phyloP scores from a whole-genome alignment of 2,113 vertebrate species.

The Fukomys damarensis region DNA sequence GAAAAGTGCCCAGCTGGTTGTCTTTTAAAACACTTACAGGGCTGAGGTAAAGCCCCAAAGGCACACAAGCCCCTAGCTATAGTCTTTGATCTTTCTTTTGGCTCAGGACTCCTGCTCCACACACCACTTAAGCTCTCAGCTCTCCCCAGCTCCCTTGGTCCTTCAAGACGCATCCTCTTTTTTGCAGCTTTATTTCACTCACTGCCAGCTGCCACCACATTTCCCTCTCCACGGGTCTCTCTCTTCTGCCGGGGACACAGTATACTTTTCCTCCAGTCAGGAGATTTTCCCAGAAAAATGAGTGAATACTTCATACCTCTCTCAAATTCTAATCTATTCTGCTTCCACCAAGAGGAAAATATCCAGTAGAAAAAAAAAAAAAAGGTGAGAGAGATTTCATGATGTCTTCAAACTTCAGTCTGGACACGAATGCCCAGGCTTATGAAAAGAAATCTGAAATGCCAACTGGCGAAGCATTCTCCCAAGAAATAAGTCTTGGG shows the following conservation, averaged over 20 bases:
- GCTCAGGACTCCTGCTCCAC: not conserved
- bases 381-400: not conserved
- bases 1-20: not conserved
- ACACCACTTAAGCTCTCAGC: not conserved
- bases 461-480: not conserved
- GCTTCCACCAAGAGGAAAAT: constrained; percentile 24
- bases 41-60: not conserved
- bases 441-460: not conserved
- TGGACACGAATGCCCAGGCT: not conserved
- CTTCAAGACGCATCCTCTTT: not conserved
- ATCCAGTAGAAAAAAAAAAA: not conserved
- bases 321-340: not conserved
- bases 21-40: not conserved
- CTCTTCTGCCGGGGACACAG: not conserved
- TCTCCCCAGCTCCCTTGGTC: not conserved
- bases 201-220: not conserved
- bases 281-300: not conserved
- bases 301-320: not conserved
- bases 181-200: not conserved
- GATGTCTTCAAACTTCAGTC: not conserved
- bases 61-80: not conserved
- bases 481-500: not conserved
- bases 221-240: not conserved
- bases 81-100: not conserved
- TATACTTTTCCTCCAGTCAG: not conserved